phyloP scores from a whole-genome alignment of 2,797 vertebrate genomes.

The Acipenser oxyrinchus region DNA sequence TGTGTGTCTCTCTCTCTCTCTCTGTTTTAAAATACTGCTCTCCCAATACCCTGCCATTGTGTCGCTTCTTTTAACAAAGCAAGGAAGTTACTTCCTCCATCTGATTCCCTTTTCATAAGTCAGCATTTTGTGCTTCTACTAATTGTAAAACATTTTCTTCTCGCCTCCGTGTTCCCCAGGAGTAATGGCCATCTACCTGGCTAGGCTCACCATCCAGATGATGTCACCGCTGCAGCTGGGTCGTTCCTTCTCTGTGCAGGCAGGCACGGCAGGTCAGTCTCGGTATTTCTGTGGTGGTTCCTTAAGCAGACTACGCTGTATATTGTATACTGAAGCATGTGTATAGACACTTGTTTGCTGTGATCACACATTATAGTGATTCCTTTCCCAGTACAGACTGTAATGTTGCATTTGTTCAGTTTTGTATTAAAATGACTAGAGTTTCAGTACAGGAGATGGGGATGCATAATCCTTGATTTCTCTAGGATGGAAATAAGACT shows the following conservation, averaged over 20 bases:
- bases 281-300: too few relatives aligned
- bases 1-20: background rate
- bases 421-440: too few relatives aligned
- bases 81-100: too few relatives aligned
- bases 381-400: too few relatives aligned
- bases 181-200: conserved; percentile 98
- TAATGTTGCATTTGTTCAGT: too few relatives aligned
- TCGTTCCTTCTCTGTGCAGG: conserved; percentile 80
- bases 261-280: conserved; percentile 74
- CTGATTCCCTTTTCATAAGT: background rate
- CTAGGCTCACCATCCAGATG: conserved; percentile 97
- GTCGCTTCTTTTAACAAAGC: too few relatives aligned
- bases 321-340: background rate
- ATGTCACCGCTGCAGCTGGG: conserved; percentile 92
- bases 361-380: too few relatives aligned
- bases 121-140: background rate
- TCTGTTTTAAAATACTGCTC: too few relatives aligned
- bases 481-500: too few relatives aligned
- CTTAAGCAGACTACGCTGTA: background rate
- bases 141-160: background rate
- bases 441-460: too few relatives aligned
- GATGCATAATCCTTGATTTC: too few relatives aligned
- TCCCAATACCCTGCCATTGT: too few relatives aligned
- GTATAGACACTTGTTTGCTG: background rate
- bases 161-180: conserved; percentile 49